Evolutionary conservation across 2,113 vertebrate species (phyloP), one percentile per base, ranked within the genome.

Genomic region (Oreochromis aureus): DNA sequence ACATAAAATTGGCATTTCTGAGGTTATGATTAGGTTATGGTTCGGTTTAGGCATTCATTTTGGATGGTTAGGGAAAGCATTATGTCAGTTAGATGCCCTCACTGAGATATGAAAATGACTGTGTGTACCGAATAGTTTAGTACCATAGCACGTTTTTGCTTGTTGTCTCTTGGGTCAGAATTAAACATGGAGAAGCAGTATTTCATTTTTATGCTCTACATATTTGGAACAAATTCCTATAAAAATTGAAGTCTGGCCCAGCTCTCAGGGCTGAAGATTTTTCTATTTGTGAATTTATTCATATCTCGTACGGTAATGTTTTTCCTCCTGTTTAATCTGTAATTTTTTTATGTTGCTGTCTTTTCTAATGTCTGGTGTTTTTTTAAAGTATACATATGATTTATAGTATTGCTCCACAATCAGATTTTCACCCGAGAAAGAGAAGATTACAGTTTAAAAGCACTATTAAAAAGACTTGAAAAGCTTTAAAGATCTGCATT

Each of bases 281-380:
- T 46, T 48, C 41, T 18, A 30, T 48, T 76, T 48, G 71, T 12
- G 24, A 48, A 76, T 48, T 27, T 30, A 76, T 76, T 48, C 41
- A 30, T 30, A 30, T 11, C 15, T 48, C 4, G 2, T 48, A 7
- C 15, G 0, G 41, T 73, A 2, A 48, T 30, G 41, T 76, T 48
- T 2, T 76, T 76, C 0, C 22, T 76, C 24, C 69, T 48, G 41
- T 76, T 76, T 30, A 1, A 3, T 46, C 24, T 19, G 69, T 30
- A 24, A 24, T 0, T 15, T 71, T 12, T 69, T 15, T 0, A 36
- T 66, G 22, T 54, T 54, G 8, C 19, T 5, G 2, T 48, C 24
- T 73, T 46, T 76, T 48, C 24, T 76, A 48, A 30, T 48, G 0
- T 30, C 24, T 48, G 71, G 24, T 48, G 15, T 32, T 76, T 76